Evolutionary conservation across 2,113 vertebrate genomes (phyloP), one percentile per base, ranked within the genome.

Genomic region (Nothocercus nigrocapillus): DNA sequence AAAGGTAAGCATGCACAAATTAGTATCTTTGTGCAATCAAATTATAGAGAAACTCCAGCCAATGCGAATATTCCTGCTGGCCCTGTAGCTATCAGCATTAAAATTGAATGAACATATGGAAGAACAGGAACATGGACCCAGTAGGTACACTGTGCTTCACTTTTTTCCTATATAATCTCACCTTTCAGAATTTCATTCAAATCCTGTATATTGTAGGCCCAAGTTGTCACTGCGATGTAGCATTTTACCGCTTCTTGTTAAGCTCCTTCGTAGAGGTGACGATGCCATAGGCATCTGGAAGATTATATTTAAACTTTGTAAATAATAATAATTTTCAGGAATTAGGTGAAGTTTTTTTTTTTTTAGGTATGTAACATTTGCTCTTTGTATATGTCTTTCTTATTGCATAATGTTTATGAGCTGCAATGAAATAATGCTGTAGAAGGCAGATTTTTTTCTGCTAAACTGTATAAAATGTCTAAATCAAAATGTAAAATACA

Each of bases 91-190:
- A 13, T 51, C 74, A 80, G 19, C 25, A 24, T 4, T 2, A 0
- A n/a, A 89, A 82, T 8, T 1, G 6, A 6, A 5, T 53, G 42
- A 69, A 34, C 2, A 79, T 22, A 9, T 38, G 22, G 20, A 89
- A 75, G 53, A 73, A 82, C 56, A 79, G 22, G 13, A n/a, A 25
- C 8, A 17, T 2, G 3, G 74, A 40, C 17, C 72, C 61, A 9
- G 17, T 70, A 49, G 15, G 34, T 32, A n/a, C n/a, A 18, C n/a
- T 13, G 34, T 70, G 12, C 20, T 0, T 0, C 2, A 2, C 7
- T 30, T 38, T 54, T 67, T 53, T 36, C 62, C 34, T 24, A 7
- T 53, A 79, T 62, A 75, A 13, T 25, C 21, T 80, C 7, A 24
- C 51, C 56, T 90, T 81, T 89, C 15, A 54, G n/a, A 24, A 22